Base-by-base conservation (phyloP, 1,140 invertebrate species). In the Aphelenchoides besseyi region DNA sequence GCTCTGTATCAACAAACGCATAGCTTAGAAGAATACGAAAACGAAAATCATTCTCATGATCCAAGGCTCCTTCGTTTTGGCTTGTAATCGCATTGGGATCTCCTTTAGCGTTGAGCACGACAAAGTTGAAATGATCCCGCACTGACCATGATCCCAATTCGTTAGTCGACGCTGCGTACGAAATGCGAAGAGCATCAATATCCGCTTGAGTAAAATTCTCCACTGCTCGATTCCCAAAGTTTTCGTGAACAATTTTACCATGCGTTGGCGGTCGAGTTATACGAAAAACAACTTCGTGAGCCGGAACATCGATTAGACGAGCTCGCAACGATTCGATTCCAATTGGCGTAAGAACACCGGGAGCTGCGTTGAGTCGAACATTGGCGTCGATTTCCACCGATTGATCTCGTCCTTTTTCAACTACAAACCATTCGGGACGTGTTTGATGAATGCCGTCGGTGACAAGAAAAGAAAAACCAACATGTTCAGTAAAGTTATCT, bases 401-500 rank as follows among this genome's bases (percentile, higher is more conserved):
- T 18, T 32, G 36, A 23, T 75, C 66, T 1, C 59, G 48, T 2
- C 63, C 54, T 9, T 36, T 23, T 59, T 79, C 78, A 30, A 82
- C 76, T 1, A 66, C 55, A 52, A 83, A 83, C 75, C 75, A 83
- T 68, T 84, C 82, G 9, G 81, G 72, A 12, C 72, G 68, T 18
- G 70, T 70, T 69, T 83, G 82, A 54, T 70, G 67, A 3, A 68
- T 23, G 23, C 82, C 82, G 64, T 83, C 82, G 9, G 71, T 77
- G 29, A 84, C 70, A 30, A 85, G 63, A 70, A 83, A 83, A 2
- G 77, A 77, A 63, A 83, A 83, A 16, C 82, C 82, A 18, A 61
- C 52, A 41, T 35, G 30, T 66, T 66, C 26, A n/a, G 1, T 16
- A 61, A n/a, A 2, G 2, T 61, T 35, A 2, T 30, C 59, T 18